Percentiles rank a stretch among this genome's conserved stretches.
Conservation (phyloP, 2,113 vertebrate species). For the Prochilodus magdalenae region DNA sequence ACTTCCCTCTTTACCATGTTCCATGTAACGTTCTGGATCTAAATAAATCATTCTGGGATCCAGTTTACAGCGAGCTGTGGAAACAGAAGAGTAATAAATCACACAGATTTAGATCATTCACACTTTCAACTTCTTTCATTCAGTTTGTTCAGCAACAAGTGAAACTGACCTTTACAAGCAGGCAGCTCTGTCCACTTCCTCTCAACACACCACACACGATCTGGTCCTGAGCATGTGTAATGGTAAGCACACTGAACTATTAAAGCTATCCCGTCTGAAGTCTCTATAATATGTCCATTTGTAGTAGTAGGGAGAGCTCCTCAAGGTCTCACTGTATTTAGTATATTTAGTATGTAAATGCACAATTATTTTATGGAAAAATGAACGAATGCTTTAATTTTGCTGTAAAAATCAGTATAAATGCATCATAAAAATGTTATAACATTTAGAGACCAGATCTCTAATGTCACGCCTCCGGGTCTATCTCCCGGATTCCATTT, state of each 20-base stretch:
- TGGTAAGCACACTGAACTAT: neutral
- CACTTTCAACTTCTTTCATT: neutral
- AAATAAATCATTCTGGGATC: no score
- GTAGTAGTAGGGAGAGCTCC: neutral
- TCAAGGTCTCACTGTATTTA: no score
- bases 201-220: neutral
- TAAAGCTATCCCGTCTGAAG: neutral
- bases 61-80: conserved; percentile 21
- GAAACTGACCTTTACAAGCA: neutral
- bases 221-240: neutral
- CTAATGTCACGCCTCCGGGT: no score
- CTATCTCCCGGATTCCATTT: no score
- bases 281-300: neutral
- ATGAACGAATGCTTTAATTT: no score
- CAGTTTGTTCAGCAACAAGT: no score
- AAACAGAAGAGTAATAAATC: neutral
- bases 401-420: no score
- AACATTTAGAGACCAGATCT: no score
- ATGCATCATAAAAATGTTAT: no score
- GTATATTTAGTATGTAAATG: no score
- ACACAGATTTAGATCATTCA: neutral
- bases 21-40: neutral
- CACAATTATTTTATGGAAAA: no score
- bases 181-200: neutral
- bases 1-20: neutral